phyloP scores from a whole-genome alignment of 2,797 vertebrate species.

The Apogon talboti region DNA sequence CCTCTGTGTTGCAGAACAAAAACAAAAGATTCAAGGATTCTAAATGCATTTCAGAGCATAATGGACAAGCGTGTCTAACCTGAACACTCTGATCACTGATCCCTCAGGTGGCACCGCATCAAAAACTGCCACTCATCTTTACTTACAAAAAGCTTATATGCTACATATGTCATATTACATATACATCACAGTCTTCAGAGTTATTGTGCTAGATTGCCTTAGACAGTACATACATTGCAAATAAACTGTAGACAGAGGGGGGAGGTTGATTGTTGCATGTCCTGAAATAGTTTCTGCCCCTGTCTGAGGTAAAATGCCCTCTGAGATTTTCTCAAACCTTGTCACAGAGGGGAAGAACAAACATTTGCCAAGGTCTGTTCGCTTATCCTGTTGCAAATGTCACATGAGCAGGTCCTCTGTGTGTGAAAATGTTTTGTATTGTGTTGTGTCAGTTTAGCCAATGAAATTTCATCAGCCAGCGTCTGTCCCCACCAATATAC shows the following conservation, averaged over 20 bases:
- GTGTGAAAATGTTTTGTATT: constrained; percentile 7
- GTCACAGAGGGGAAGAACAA: constrained; percentile 9
- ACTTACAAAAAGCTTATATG: too few species aligned
- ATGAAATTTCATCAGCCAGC: constrained; percentile 37
- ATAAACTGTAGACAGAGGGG: background rate
- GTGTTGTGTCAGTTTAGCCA: constrained; percentile 19
- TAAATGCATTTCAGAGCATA: too few species aligned
- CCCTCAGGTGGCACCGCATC: too few species aligned
- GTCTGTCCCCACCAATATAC: constrained; percentile 7
- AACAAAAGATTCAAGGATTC: too few species aligned
- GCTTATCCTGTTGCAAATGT: background rate
- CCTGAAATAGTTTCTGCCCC: constrained; percentile 8
- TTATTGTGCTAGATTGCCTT: constrained; percentile 1
- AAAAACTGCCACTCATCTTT: too few species aligned
- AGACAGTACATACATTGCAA: constrained; percentile 7
- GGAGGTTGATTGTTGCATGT: constrained; percentile 10
- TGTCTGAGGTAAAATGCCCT: constrained; percentile 13
- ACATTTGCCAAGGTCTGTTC: constrained; percentile 24
- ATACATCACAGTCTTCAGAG: background rate
- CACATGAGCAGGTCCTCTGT: background rate
- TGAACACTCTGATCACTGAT: too few species aligned
- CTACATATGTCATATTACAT: too few species aligned
- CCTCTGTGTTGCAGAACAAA: too few species aligned
- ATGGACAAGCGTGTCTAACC: too few species aligned
- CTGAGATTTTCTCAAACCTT: constrained; percentile 17